Evolutionary conservation across 2,113 vertebrate genomes (phyloP), one percentile per base, ranked within the genome.

Genomic region (Triplophysa rosa): DNA sequence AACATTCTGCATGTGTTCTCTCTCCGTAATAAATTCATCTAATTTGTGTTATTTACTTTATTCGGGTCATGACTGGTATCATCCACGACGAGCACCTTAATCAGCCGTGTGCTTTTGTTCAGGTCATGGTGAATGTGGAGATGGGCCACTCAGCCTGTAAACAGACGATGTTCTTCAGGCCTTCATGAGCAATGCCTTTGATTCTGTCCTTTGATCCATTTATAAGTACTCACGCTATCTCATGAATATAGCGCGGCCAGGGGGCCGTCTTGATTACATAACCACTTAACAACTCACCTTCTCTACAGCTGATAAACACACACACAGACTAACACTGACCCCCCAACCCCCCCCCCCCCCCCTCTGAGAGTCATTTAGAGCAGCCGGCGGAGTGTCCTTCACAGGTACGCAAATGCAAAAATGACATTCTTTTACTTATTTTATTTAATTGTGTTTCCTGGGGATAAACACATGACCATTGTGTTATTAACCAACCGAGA

Each of bases 271-370:
- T 52, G 77, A 79, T 69, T 79, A 68, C 77, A 68, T 29, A 79
- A 79, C 40, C 56, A 79, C 66, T 61, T 59, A 67, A 67, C 52
- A 8, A 78, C 76, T 79, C 66, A 79, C 77, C 77, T 79, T 47
- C 66, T 29, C 66, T 49, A 40, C 33, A 56, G 40, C 77, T 69
- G 66, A 69, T 69, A 79, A 79, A 78, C 23, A 68, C 77, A 26
- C 65, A n/a, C 52, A 78, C 54, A 67, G 64, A 78, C 65, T n/a
- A 19, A 56, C 54, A 8, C 52, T 56, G 1, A 19, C 19, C 52
- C 19, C 17, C 17, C 16, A n/a, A n/a, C n/a, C n/a, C n/a, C n/a
- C n/a, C n/a, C 52, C 19, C 52, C 19, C 17, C 17, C 16, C 29
- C 29, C 29, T 29, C 29, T 29, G 29, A 56, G 52, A n/a, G 52